phyloP scores from a whole-genome alignment of 53 echinoderm and acorn worm species.

The Apostichopus leukothele region DNA sequence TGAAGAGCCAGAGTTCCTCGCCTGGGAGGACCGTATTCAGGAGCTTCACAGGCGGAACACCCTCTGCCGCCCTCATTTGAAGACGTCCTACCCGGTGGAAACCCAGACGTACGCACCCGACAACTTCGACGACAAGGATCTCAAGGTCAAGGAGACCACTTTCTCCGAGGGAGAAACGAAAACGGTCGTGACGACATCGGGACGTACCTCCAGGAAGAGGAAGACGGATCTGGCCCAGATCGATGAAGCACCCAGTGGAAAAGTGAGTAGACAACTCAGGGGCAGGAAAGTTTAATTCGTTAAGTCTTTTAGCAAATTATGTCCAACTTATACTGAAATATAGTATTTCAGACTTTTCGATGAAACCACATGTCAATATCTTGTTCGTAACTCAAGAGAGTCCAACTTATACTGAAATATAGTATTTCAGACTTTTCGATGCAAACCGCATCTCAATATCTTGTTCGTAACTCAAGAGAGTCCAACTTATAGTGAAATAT shows the following conservation, averaged over 20 bases:
- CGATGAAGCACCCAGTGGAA: conserved; percentile 19
- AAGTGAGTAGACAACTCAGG: background rate
- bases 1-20: conserved; percentile 80
- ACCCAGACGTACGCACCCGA: conserved; percentile 64
- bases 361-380: too few relatives aligned
- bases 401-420: too few relatives aligned
- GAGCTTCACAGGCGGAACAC: conserved; percentile 94
- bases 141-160: conserved; percentile 44
- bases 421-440: too few relatives aligned
- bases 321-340: too few relatives aligned
- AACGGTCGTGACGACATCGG: background rate
- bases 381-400: too few relatives aligned
- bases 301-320: too few relatives aligned
- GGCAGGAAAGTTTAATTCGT: too few relatives aligned
- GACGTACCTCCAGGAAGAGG: conserved; percentile 30
- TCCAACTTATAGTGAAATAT: too few relatives aligned
- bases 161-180: conserved; percentile 26
- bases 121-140: conserved; percentile 32
- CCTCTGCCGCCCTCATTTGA: conserved; percentile 80
- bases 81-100: conserved; percentile 89
- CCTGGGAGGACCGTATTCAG: conserved; percentile 80
- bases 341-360: too few relatives aligned
- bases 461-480: too few relatives aligned
- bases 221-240: conserved; percentile 22
- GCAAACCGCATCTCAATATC: too few relatives aligned